Percentiles rank a stretch among this genome's conserved stretches.
Evolutionary conservation across 2,888 invertebrate genomes (phyloP).

Genomic region (Abrostola triplasia): DNA sequence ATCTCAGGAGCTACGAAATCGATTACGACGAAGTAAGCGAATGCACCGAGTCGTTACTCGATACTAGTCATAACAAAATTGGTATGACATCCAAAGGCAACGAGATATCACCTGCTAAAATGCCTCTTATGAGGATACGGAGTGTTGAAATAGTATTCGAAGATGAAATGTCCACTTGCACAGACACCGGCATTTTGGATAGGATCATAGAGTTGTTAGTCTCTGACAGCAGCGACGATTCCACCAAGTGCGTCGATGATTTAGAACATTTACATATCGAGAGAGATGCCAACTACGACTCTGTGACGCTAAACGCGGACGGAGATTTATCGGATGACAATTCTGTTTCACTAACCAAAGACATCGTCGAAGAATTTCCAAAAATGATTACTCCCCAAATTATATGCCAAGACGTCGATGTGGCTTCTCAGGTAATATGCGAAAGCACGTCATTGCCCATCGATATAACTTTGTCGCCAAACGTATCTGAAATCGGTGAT

Average conservation of each 20-base stretch:
- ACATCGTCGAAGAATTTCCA: conserved; percentile 57
- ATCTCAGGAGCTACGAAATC: conserved; percentile 82
- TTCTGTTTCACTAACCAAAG: conserved; percentile 68
- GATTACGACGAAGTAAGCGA: conserved; percentile 85
- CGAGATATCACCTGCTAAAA: conserved; percentile 81
- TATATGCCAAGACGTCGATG: conserved; percentile 60
- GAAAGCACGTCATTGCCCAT: conserved; percentile 67
- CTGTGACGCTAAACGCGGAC: conserved; percentile 80
- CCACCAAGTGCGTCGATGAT: conserved; percentile 83
- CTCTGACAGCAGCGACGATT: conserved; percentile 82
- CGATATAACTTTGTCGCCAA: conserved; percentile 72
- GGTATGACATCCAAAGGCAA: conserved; percentile 78
- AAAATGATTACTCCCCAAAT: conserved; percentile 54
- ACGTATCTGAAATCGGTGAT: conserved; percentile 78
- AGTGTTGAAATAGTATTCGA: conserved; percentile 86
- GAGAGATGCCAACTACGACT: conserved; percentile 70
- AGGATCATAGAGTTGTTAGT: conserved; percentile 75
- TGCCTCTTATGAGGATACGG: conserved; percentile 83
- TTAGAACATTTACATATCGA: conserved; percentile 75
- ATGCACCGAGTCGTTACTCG: conserved; percentile 72
- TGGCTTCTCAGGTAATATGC: conserved; percentile 62
- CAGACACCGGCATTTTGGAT: conserved; percentile 77
- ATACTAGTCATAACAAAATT: conserved; percentile 66
- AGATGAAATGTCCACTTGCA: conserved; percentile 83
- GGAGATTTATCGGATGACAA: conserved; percentile 80